phyloP scores from a whole-genome alignment of 1,140 invertebrate species.

The Trichoplusia ni region DNA sequence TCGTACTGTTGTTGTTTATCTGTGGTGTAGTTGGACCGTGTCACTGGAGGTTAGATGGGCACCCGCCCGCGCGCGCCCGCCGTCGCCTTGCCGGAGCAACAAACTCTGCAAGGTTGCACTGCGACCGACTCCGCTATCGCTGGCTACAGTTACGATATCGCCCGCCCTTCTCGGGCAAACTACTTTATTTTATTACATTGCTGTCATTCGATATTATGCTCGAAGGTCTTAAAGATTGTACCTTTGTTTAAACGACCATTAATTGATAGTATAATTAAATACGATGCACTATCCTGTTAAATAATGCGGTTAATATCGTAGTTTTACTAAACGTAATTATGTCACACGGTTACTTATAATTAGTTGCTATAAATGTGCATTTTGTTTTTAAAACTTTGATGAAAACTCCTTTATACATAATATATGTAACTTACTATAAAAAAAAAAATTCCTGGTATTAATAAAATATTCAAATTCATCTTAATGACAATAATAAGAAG shows the following conservation, averaged over 20 bases:
- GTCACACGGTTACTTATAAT: too few species aligned
- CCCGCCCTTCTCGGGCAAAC: slow-evolving; percentile 77
- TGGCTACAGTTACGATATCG: slow-evolving; percentile 75
- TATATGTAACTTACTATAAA: too few species aligned
- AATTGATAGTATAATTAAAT: neutral
- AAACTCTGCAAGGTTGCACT: slow-evolving; percentile 78
- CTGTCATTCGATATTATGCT: slow-evolving; percentile 68
- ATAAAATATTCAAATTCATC: too few species aligned
- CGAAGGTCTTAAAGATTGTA: slow-evolving; percentile 69
- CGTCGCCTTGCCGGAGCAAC: slow-evolving; percentile 59
- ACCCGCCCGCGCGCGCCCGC: slow-evolving; percentile 34
- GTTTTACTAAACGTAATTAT: too few species aligned
- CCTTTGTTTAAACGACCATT: slow-evolving; percentile 17
- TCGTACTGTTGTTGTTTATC: slow-evolving; percentile 29
- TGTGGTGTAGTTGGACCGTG: slow-evolving; percentile 54
- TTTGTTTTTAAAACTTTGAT: too few species aligned
- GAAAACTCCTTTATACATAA: too few species aligned
- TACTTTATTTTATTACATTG: slow-evolving; percentile 77
- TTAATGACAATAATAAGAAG: too few species aligned
- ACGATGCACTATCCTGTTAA: neutral
- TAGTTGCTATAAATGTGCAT: too few species aligned
- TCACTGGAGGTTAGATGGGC: slow-evolving; percentile 66
- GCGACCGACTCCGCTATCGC: slow-evolving; percentile 68
- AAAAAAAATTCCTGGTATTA: too few species aligned
- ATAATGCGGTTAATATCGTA: neutral